Evolutionary conservation across 2,888 invertebrate species (phyloP).

Genomic region (Drosophila austrosaltans): DNA sequence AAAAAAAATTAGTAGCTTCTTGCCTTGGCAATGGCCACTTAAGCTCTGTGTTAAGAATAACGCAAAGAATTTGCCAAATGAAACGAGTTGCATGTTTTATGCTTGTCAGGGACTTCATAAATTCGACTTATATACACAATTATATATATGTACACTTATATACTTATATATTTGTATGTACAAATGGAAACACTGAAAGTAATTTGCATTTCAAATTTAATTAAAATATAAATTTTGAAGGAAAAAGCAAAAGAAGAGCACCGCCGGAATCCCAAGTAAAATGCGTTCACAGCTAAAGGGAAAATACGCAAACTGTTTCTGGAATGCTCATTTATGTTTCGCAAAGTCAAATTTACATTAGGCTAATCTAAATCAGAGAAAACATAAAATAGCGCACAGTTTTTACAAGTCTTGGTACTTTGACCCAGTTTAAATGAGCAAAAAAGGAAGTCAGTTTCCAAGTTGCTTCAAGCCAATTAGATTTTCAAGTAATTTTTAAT

Average conservation of each 20-base stretch:
- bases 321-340: conserved; percentile 10
- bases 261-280: conserved; percentile 27
- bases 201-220: conserved; percentile 65
- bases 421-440: no score
- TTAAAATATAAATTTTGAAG: conserved; percentile 62
- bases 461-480: no score
- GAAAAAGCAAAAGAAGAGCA: conserved; percentile 20
- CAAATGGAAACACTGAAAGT: conserved; percentile 26
- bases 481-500: no score
- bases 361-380: conserved; percentile 10
- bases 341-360: conserved; percentile 3
- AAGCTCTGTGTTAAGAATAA: conserved; percentile 62
- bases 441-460: no score
- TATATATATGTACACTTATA: background rate
- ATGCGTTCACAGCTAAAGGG: conserved; percentile 24
- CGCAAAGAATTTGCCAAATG: conserved; percentile 67
- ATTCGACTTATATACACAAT: conserved; percentile 46
- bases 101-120: conserved; percentile 30
- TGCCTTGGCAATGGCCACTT: conserved; percentile 59
- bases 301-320: background rate
- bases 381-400: background rate
- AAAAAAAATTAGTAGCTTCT: conserved; percentile 69
- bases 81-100: conserved; percentile 55
- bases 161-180: background rate
- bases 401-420: background rate